These are phyloP conservation scores for Zoanthus gigantus DNA, from an alignment of 92 coral and sea anemone genomes.

Conservation along the genomic window DNA sequence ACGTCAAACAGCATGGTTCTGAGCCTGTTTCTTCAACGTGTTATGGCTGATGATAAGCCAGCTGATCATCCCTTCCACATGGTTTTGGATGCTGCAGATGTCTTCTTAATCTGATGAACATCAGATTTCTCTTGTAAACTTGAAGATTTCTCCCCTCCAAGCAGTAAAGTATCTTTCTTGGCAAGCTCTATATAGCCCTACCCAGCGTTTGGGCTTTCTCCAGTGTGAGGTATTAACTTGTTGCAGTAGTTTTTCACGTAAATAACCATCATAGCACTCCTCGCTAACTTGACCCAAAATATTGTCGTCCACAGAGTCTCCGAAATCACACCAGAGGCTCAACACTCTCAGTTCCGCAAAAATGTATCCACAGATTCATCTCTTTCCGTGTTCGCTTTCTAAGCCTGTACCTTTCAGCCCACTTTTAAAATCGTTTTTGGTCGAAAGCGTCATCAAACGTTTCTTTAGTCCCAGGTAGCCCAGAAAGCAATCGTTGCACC, in stretches of 20 bases:
- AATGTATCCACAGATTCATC: conserved; percentile 42
- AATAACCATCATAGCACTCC: conserved; percentile 43
- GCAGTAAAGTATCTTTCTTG: neutral
- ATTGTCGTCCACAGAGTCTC: conserved; percentile 37
- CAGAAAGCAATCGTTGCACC: neutral
- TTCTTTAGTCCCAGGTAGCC: conserved; percentile 41
- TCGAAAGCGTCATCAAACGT: conserved; percentile 37
- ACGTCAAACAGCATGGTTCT: too few species aligned
- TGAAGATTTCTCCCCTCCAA: neutral
- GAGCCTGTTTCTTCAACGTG: too few species aligned
- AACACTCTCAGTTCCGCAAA: conserved; percentile 35
- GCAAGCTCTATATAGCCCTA: conserved; percentile 29
- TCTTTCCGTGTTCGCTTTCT: conserved; percentile 37
- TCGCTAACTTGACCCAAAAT: conserved; percentile 41
- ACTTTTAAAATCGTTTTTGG: conserved; percentile 24
- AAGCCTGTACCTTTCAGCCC: conserved; percentile 45
- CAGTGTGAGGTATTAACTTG: conserved; percentile 26
- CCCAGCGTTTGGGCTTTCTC: conserved; percentile 53
- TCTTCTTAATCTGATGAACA: neutral
- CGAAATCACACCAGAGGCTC: conserved; percentile 33
- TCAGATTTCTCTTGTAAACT: conserved; percentile 2
- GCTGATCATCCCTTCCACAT: neutral
- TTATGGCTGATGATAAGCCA: too few species aligned
- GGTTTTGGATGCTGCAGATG: conserved; percentile 16
- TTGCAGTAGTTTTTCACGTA: neutral